phyloP scores from a whole-genome alignment of 2,797 vertebrate genomes.

The Danio albolineatus region DNA sequence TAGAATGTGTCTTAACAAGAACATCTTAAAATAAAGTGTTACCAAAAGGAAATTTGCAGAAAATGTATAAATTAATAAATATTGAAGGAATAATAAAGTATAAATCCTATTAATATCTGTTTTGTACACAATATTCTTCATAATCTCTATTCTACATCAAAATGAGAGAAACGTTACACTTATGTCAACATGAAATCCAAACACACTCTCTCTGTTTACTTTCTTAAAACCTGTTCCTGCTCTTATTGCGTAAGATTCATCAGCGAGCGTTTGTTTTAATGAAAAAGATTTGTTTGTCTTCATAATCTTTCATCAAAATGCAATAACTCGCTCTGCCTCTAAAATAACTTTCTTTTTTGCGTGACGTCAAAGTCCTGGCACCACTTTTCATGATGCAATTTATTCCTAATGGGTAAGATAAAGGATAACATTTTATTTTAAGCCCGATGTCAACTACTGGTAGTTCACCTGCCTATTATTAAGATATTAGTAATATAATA shows the following conservation, averaged over 20 bases:
- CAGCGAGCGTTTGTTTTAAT: constrained; percentile 1
- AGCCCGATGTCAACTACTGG: no score
- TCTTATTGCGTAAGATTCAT: not conserved
- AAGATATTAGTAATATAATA: no score
- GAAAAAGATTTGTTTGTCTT: constrained; percentile 7
- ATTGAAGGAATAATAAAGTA: not conserved
- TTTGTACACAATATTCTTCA: not conserved
- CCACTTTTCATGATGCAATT: not conserved
- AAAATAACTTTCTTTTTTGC: constrained; percentile 5
- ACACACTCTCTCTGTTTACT: not conserved
- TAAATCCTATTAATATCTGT: not conserved
- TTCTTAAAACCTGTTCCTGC: constrained; percentile 16
- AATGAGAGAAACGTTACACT: not conserved
- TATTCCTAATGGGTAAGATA: not conserved
- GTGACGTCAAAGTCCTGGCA: constrained; percentile 6
- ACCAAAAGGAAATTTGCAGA: not conserved
- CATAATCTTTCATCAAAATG: constrained; percentile 9
- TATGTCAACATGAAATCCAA: constrained; percentile 5
- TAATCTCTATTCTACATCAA: not conserved
- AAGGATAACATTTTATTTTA: not conserved
- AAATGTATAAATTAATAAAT: not conserved
- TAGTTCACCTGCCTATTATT: no score
- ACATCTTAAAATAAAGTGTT: no score
- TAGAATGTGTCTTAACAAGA: no score
- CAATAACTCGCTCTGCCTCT: constrained; percentile 20